Percentiles rank a stretch among this genome's conserved stretches.
phyloP scores from a whole-genome alignment of 2,113 vertebrate species.

The Hylia prasina region DNA sequence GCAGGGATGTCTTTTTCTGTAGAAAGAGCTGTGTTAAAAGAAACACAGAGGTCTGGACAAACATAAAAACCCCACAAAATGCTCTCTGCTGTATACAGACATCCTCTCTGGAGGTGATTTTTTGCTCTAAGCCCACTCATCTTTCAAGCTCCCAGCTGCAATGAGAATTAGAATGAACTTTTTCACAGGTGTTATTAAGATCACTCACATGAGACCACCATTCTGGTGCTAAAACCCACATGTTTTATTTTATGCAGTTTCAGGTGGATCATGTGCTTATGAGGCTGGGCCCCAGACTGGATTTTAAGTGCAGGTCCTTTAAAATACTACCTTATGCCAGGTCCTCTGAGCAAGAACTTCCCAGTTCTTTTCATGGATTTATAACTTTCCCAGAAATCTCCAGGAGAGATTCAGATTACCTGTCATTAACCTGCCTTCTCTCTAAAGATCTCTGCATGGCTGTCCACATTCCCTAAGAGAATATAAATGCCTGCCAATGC shows the following conservation, averaged over 20 bases:
- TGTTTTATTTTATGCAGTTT: not conserved
- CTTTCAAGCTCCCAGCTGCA: not conserved
- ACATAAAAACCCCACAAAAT: not conserved
- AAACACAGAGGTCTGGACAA: not conserved
- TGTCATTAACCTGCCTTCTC: not conserved
- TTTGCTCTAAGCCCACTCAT: not conserved
- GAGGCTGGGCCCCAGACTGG: not conserved
- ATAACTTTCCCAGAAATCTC: not conserved
- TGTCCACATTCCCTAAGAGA: not conserved
- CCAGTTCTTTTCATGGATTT: not conserved
- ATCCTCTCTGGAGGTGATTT: not conserved
- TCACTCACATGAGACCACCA: not conserved
- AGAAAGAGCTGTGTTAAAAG: not conserved
- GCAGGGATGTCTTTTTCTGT: not conserved
- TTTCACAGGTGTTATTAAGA: not conserved
- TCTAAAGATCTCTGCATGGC: not conserved
- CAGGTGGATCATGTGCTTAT: not conserved
- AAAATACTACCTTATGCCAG: rapidly evolving
- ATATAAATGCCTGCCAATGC: not conserved
- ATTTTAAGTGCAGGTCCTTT: not conserved
- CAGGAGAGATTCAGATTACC: not conserved
- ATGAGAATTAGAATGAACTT: not conserved
- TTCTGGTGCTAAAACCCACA: not conserved
- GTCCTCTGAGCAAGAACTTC: not conserved
- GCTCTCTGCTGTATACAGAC: not conserved